Evolutionary conservation across 2,797 vertebrate species (phyloP), one percentile per base, ranked within the genome.

Genomic region (Lutra lutra): DNA sequence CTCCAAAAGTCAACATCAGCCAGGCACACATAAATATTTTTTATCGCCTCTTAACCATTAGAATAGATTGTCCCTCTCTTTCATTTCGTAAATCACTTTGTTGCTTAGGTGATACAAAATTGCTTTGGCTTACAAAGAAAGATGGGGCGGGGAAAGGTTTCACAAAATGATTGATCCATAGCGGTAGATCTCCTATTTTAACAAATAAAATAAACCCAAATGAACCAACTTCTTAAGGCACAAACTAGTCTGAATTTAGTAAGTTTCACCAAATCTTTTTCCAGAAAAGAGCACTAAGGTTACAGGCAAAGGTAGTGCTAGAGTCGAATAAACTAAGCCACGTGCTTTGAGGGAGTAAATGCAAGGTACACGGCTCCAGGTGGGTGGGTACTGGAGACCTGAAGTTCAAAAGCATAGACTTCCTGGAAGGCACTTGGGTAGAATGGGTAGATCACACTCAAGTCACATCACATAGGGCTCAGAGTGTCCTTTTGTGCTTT

Each of bases 71-170:
- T 89, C n/a, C 38, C 14, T 11, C 56, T 92, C 38, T 60, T 85
- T 96, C 94, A 27, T 92, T 89, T 83, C 91, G 85, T 91, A 79
- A 97, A 96, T 94, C 80, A 0, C 5, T 56, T 32, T 86, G 96
- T 92, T 70, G 80, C 85, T 93, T 60, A 1, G 78, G 73, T 79
- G 86, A 95, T 35, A 77, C 75, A 85, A 95, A 97, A 95, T 38
- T 93, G 21, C 35, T 93, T 77, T 88, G 87, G 64, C 43, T 91
- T 94, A 94, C 96, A 54, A 91, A 94, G 96, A 79, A 60, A 84
- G 13, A 5, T 3, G 20, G 2, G 9, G n/a, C 20, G 78, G 20
- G 60, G 73, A 84, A 48, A 75, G 48, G 40, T 12, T 80, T 51
- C 79, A 82, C 23, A n/a, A 95, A 72, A 91, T 58, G 56, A 66